Conservation (phyloP, 2,797 vertebrate species). For the Gallinago nigripennis region DNA sequence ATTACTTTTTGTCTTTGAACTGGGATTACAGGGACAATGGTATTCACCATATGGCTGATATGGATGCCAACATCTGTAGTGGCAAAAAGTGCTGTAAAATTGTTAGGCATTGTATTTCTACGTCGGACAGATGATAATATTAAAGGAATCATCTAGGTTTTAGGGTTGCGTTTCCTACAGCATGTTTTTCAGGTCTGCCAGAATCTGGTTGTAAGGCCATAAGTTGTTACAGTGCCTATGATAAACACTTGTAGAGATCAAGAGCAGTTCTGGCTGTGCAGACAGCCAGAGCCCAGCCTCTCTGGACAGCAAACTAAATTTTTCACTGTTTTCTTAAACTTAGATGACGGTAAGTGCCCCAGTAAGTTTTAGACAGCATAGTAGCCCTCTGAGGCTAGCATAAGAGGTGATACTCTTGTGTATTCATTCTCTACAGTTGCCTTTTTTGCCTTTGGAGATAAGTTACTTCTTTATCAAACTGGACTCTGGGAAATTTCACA, state of each 20-base stretch:
- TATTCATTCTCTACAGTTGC: not conserved
- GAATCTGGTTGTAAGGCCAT: not conserved
- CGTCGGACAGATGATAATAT: not conserved
- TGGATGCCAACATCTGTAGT: not conserved
- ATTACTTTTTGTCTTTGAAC: not conserved
- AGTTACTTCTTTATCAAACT: not conserved
- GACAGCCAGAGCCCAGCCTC: not conserved
- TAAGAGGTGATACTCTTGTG: not conserved
- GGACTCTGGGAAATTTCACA: not conserved
- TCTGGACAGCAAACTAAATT: not conserved
- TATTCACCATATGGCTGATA: not conserved
- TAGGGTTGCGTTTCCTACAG: not conserved
- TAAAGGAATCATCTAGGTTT: not conserved
- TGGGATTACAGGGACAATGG: not conserved
- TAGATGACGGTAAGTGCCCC: not conserved
- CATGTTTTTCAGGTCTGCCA: not conserved
- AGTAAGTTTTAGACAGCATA: not conserved
- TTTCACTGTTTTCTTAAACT: not conserved
- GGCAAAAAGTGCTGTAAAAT: not conserved
- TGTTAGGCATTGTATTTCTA: not conserved
- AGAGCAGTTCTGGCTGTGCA: not conserved
- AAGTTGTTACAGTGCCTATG: not conserved
- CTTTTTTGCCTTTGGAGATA: not conserved
- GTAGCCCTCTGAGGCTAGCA: not conserved
- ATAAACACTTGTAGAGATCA: not conserved